Evolutionary conservation across 2,888 invertebrate species (phyloP).

Genomic region (Nemotelus nigrinus): DNA sequence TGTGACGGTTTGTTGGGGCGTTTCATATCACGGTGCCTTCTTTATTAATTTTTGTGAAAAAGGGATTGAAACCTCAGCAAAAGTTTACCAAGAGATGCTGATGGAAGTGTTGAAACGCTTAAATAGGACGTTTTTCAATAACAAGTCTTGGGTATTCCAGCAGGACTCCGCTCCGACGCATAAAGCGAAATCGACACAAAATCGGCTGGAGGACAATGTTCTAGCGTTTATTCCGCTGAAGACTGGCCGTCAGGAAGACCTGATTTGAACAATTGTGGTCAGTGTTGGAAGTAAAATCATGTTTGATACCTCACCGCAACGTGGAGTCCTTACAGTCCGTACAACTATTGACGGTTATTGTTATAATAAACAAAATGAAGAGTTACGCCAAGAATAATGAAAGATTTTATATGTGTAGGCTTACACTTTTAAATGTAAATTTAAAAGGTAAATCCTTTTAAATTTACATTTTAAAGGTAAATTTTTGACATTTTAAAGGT

Average conservation of each 20-base stretch:
- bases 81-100: constrained; percentile 49
- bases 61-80: constrained; percentile 51
- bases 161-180: neutral
- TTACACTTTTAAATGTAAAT: too few relatives aligned
- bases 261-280: constrained; percentile 13
- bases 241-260: neutral
- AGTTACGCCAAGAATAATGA: too few relatives aligned
- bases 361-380: too few relatives aligned
- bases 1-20: constrained; percentile 54
- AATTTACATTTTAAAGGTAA: too few relatives aligned
- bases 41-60: constrained; percentile 53
- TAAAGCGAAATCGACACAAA: neutral
- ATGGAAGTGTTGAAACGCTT: constrained; percentile 5
- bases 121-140: neutral
- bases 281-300: neutral
- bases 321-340: neutral
- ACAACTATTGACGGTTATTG: too few relatives aligned
- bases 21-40: constrained; percentile 50
- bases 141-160: constrained; percentile 1
- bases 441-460: too few relatives aligned
- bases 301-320: neutral
- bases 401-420: too few relatives aligned
- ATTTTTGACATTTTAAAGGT: too few relatives aligned
- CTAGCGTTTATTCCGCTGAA: too few relatives aligned
- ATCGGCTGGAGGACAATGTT: too few relatives aligned